Percentiles rank a stretch among this genome's conserved stretches.
These are phyloP conservation scores for Leiothrix lutea DNA, from an alignment of 2,113 vertebrate species.

Conservation along the genomic window DNA sequence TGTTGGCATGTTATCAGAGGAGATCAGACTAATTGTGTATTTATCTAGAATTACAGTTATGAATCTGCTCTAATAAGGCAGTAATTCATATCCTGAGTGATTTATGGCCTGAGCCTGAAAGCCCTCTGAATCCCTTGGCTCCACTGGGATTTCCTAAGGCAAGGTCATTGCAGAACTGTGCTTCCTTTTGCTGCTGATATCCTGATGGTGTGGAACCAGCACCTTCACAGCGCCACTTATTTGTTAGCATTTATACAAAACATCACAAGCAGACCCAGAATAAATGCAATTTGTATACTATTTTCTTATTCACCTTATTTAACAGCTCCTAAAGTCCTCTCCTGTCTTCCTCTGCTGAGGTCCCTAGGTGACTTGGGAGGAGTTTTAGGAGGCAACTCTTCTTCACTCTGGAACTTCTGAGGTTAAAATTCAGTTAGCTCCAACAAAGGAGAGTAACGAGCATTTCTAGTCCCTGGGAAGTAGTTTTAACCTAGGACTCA, in stretches of 20 bases:
- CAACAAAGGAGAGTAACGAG: slow-evolving; percentile 3
- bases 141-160: background rate
- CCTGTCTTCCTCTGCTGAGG: background rate
- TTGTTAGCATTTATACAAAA: background rate
- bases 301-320: background rate
- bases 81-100: slow-evolving; percentile 42
- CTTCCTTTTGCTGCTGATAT: background rate
- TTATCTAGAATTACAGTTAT: slow-evolving; percentile 55
- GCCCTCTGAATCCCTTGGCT: background rate
- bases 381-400: background rate
- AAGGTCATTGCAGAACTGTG: background rate
- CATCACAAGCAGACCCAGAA: background rate
- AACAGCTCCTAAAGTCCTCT: background rate
- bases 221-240: rapidly evolving
- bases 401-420: background rate
- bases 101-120: slow-evolving; percentile 22
- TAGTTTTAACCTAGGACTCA: slow-evolving; percentile 53
- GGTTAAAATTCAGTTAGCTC: slow-evolving; percentile 4
- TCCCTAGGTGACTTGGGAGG: background rate
- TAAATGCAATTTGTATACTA: background rate
- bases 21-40: slow-evolving; percentile 39
- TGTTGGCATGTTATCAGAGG: slow-evolving; percentile 19
- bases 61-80: slow-evolving; percentile 52
- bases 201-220: background rate
- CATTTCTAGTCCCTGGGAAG: slow-evolving; percentile 31